phyloP scores from a whole-genome alignment of 2,113 vertebrate genomes.

The Neodontobutis hainanensis region DNA sequence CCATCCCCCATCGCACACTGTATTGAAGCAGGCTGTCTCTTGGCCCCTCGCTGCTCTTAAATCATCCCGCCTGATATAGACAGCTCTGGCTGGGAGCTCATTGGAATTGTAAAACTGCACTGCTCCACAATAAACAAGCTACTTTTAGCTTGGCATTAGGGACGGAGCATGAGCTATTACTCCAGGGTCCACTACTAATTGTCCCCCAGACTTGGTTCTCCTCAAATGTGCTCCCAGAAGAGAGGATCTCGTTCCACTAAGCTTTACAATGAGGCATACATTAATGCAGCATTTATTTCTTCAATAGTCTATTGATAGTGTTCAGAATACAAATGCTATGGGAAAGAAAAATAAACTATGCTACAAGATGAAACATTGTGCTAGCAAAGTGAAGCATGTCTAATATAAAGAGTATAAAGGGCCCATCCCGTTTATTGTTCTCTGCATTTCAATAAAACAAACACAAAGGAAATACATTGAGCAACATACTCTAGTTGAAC shows the following conservation, averaged over 20 bases:
- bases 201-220: neutral
- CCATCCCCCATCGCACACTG: conserved; percentile 22
- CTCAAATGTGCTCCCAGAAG: conserved; percentile 2
- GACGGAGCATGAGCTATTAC: conserved; percentile 52
- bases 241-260: neutral
- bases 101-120: conserved; percentile 67
- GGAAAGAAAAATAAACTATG: too few relatives aligned
- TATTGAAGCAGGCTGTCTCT: conserved; percentile 19
- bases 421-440: too few relatives aligned
- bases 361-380: too few relatives aligned
- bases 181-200: conserved; percentile 2
- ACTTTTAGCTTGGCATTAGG: conserved; percentile 52
- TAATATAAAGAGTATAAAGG: too few relatives aligned
- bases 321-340: too few relatives aligned
- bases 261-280: neutral
- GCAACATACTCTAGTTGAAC: too few relatives aligned
- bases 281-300: neutral
- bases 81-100: conserved; percentile 36
- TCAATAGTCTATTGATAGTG: neutral
- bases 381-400: too few relatives aligned
- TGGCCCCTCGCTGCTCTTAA: conserved; percentile 58
- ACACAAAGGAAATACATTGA: too few relatives aligned
- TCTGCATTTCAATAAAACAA: too few relatives aligned
- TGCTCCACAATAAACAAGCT: conserved; percentile 56
- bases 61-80: conserved; percentile 64